Evolutionary conservation across 2,797 vertebrate species (phyloP).

Genomic region (Spea hammondii): DNA sequence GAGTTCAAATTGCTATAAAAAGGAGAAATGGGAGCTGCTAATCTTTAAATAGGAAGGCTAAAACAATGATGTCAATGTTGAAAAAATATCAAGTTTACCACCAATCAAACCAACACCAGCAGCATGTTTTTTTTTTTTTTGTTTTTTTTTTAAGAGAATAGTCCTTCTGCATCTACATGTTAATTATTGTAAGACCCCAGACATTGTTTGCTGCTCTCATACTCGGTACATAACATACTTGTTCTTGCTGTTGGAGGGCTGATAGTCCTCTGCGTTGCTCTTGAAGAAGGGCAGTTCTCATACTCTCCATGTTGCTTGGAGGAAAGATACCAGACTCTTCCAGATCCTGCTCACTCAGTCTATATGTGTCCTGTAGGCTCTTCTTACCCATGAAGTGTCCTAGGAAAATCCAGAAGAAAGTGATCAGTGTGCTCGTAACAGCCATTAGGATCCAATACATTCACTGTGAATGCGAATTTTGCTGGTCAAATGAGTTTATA

Average conservation of each 20-base stretch:
- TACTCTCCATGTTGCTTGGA: constrained; percentile 24
- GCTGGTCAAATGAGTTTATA: too few species aligned
- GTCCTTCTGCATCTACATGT: too few species aligned
- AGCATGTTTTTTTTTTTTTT: too few species aligned
- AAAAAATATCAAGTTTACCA: too few species aligned
- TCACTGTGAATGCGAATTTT: not conserved
- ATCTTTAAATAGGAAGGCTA: too few species aligned
- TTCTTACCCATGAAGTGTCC: constrained; percentile 51
- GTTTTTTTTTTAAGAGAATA: too few species aligned
- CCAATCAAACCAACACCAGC: not conserved
- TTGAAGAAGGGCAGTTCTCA: constrained; percentile 14
- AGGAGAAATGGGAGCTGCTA: too few species aligned
- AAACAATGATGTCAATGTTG: too few species aligned
- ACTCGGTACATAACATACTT: constrained; percentile 18
- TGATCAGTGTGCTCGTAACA: not conserved
- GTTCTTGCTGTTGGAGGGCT: constrained; percentile 17
- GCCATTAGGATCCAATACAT: not conserved
- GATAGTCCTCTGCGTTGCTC: constrained; percentile 34
- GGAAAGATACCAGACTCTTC: constrained; percentile 31
- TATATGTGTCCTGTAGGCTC: constrained; percentile 40
- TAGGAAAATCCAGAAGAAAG: not conserved
- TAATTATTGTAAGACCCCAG: not conserved
- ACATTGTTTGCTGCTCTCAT: not conserved
- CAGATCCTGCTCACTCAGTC: constrained; percentile 22
- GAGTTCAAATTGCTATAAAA: too few species aligned